Percentiles rank a stretch among this genome's conserved stretches.
Conservation (phyloP, 2,888 invertebrate genomes). For the Tinea trinotella region DNA sequence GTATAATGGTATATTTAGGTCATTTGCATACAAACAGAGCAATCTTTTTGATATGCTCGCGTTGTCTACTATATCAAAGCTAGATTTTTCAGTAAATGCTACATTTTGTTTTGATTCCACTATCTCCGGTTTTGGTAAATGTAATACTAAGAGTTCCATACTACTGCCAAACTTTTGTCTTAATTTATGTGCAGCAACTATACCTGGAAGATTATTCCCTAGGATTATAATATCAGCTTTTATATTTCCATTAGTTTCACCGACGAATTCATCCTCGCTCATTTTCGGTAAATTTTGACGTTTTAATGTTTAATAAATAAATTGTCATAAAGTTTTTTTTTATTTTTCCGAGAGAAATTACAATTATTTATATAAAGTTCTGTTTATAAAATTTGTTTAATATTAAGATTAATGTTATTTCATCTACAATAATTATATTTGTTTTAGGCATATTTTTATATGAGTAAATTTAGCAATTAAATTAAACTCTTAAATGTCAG, state of each 20-base stretch:
- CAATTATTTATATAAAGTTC: too few species aligned
- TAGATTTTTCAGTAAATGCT: slow-evolving; percentile 38
- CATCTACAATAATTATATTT: too few species aligned
- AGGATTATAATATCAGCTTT: slow-evolving; percentile 56
- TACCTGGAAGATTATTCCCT: slow-evolving; percentile 58
- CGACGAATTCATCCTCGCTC: not conserved
- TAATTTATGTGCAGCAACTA: slow-evolving; percentile 57
- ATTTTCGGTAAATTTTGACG: not conserved
- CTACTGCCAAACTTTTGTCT: slow-evolving; percentile 52
- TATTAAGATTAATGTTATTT: too few species aligned
- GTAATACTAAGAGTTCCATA: slow-evolving; percentile 54
- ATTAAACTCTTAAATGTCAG: too few species aligned
- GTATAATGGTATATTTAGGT: slow-evolving; percentile 47
- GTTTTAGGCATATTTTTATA: too few species aligned
- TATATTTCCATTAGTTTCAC: slow-evolving; percentile 26
- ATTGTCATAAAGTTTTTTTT: not conserved
- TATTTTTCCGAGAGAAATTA: too few species aligned
- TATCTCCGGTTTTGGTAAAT: slow-evolving; percentile 31
- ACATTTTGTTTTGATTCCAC: slow-evolving; percentile 39
- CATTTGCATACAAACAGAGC: slow-evolving; percentile 40
- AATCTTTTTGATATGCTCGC: slow-evolving; percentile 39
- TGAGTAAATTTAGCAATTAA: too few species aligned
- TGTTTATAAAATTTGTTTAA: too few species aligned
- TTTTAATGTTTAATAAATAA: not conserved
- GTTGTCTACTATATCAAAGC: slow-evolving; percentile 18